Evolutionary conservation across 2,888 invertebrate species (phyloP).

Genomic region (Halocaridina rubra): DNA sequence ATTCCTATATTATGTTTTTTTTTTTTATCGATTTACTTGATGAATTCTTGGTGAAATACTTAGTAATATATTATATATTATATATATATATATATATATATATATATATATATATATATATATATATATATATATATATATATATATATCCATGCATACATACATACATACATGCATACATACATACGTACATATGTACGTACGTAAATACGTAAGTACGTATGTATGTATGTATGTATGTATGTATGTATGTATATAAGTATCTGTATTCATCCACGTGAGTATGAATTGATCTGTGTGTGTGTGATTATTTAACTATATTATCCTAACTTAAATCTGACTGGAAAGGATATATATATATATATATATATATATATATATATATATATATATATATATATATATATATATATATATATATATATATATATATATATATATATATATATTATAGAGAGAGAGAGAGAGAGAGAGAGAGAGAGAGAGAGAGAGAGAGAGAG

Average conservation of each 20-base stretch:
- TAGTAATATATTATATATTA: neutral
- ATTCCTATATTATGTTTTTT: too few relatives aligned
- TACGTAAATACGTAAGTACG: neutral
- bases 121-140: neutral
- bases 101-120: neutral
- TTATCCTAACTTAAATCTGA: too few relatives aligned
- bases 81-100: neutral
- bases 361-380: neutral
- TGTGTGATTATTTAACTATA: neutral
- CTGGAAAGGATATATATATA: neutral
- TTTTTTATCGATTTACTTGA: too few relatives aligned
- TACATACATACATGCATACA: neutral
- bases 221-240: neutral
- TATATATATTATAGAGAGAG: too few relatives aligned
- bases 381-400: neutral
- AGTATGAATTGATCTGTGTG: neutral
- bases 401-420: neutral
- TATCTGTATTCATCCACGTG: neutral
- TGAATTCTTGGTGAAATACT: too few relatives aligned
- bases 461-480: neutral
- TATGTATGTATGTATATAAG: neutral
- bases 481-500: neutral
- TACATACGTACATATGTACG: constrained; percentile 8
- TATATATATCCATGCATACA: neutral
- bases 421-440: neutral